Percentiles rank a stretch among this genome's conserved stretches.
These are phyloP conservation scores for Abrostola tripartita DNA, from an alignment of 2,888 invertebrate genomes.

Conservation along the genomic window DNA sequence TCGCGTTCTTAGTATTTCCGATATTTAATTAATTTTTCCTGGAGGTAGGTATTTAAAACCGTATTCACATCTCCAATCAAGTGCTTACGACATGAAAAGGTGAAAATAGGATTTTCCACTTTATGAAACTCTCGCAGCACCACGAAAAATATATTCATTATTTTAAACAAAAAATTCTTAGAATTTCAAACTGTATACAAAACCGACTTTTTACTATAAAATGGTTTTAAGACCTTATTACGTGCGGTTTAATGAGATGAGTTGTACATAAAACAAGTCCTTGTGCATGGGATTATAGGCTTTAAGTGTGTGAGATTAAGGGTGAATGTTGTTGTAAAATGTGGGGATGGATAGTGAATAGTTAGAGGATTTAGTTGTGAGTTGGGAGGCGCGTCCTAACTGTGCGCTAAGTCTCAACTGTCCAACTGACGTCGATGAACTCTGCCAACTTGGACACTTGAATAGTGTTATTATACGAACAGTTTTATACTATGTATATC, in stretches of 20 bases:
- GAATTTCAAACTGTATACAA: conserved; percentile 6
- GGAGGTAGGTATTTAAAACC: too few relatives aligned
- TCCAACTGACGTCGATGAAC: conserved; percentile 3
- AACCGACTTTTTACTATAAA: neutral
- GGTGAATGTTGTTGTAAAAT: neutral
- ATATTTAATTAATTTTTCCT: too few relatives aligned
- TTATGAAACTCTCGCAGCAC: neutral
- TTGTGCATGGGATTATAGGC: neutral
- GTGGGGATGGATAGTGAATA: neutral
- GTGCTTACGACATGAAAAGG: neutral
- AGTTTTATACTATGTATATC: neutral
- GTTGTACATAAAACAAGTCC: neutral
- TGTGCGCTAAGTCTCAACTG: conserved; percentile 22
- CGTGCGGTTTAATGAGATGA: conserved; percentile 10
- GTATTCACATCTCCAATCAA: neutral
- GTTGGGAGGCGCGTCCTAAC: conserved; percentile 13
- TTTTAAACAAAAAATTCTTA: conserved; percentile 4
- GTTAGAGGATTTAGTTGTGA: conserved; percentile 9
- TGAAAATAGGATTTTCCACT: neutral
- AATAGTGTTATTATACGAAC: conserved; percentile 1
- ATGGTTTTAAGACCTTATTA: conserved; percentile 5
- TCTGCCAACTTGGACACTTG: neutral
- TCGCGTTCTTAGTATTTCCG: too few relatives aligned
- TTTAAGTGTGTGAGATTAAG: neutral
- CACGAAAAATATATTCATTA: conserved; percentile 4